Conservation (phyloP, 2,113 vertebrate genomes). For the Phalacrocorax aristotelis region DNA sequence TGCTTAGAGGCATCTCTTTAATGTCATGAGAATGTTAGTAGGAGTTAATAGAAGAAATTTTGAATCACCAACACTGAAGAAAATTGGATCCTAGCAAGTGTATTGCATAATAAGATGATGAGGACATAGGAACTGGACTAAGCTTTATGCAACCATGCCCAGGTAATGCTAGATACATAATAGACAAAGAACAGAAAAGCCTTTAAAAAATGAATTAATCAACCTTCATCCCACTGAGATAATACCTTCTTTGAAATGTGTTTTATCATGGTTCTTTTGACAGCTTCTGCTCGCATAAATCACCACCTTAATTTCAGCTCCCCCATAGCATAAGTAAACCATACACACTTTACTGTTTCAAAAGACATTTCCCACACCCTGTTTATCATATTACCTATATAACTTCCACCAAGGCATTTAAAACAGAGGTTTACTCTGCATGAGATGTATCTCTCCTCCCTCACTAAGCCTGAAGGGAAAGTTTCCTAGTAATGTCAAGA, state of each 20-base stretch:
- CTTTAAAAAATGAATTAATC: slow-evolving; percentile 25
- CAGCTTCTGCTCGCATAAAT: not conserved
- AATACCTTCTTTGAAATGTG: not conserved
- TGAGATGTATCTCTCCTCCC: not conserved
- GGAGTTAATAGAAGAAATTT: slow-evolving; percentile 36
- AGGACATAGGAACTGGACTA: not conserved
- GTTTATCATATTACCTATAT: not conserved
- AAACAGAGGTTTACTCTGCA: not conserved
- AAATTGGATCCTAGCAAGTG: not conserved
- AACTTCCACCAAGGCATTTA: not conserved
- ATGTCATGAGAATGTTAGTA: slow-evolving; percentile 30
- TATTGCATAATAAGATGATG: slow-evolving; percentile 10
- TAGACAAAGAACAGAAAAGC: not conserved
- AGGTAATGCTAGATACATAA: not conserved
- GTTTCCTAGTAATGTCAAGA: not conserved
- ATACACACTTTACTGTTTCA: not conserved
- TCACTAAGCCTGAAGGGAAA: not conserved
- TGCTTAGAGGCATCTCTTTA: slow-evolving; percentile 46
- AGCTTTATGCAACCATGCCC: not conserved
- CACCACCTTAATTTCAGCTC: not conserved
- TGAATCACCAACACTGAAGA: not conserved
- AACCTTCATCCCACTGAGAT: not conserved
- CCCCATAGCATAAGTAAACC: not conserved
- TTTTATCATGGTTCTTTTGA: not conserved
- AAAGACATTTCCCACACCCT: not conserved